Evolutionary conservation across 2,797 vertebrate species (phyloP).

Genomic region (Taenioides sp.): DNA sequence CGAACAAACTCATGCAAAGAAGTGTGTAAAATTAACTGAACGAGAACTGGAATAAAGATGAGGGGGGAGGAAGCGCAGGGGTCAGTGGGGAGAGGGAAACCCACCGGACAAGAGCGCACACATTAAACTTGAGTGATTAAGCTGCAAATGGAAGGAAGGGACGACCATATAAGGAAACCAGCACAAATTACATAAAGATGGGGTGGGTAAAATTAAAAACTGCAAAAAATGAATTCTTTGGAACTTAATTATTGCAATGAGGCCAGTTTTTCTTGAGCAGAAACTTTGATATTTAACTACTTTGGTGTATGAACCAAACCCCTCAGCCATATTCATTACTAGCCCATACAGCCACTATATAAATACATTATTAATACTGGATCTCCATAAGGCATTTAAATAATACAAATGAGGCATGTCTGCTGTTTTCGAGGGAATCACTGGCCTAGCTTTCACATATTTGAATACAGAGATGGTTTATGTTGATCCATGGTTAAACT

Average conservation of each 20-base stretch:
- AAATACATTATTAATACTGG: conserved; percentile 21
- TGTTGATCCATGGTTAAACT: conserved; percentile 9
- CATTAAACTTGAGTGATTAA: conserved; percentile 14
- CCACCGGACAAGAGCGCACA: conserved; percentile 7
- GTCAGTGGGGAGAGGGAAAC: conserved; percentile 18
- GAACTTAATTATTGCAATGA: neutral
- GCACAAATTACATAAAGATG: conserved; percentile 30
- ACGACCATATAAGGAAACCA: conserved; percentile 19
- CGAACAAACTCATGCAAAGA: conserved; percentile 19
- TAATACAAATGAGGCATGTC: conserved; percentile 2
- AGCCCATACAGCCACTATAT: neutral
- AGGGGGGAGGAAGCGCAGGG: conserved; percentile 15
- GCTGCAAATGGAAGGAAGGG: conserved; percentile 18
- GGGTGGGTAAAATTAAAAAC: neutral
- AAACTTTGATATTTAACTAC: neutral
- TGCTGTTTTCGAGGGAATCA: conserved; percentile 10
- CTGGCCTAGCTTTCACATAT: conserved; percentile 2
- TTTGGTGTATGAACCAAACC: conserved; percentile 13
- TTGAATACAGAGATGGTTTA: conserved; percentile 2
- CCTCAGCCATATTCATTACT: conserved; percentile 19
- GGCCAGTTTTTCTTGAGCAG: neutral
- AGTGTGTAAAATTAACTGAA: conserved; percentile 32
- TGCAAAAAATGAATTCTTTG: neutral
- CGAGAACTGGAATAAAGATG: conserved; percentile 47
- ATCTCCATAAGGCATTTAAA: conserved; percentile 8